These are phyloP conservation scores for Cheilosia pagana DNA, from an alignment of 2,888 invertebrate species.

Conservation along the genomic window DNA sequence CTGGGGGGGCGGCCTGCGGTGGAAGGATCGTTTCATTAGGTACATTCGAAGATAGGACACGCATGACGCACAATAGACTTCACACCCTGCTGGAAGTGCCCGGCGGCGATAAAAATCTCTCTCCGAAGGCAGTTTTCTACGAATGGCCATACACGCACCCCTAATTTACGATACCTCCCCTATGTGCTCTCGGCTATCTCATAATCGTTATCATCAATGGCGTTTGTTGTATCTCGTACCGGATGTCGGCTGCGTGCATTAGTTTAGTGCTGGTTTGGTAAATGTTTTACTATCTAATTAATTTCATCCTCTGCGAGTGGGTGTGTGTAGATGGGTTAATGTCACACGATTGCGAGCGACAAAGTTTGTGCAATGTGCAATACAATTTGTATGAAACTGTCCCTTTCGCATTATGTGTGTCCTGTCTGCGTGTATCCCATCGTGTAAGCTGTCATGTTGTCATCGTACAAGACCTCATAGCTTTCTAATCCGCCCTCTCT, in stretches of 20 bases:
- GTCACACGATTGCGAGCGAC: not conserved
- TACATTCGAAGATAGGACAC: conserved; percentile 45
- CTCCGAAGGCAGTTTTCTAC: conserved; percentile 27
- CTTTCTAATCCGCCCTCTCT: conserved; percentile 18
- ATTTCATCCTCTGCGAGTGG: not conserved
- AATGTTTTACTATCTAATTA: conserved; percentile 47
- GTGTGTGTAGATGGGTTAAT: not conserved
- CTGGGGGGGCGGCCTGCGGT: not conserved
- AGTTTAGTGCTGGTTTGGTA: not conserved
- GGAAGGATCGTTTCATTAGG: conserved; percentile 15
- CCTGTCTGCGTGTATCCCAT: not conserved
- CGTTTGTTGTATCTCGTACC: conserved; percentile 8
- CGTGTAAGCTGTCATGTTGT: conserved; percentile 19
- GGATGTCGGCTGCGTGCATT: not conserved
- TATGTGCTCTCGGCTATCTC: conserved; percentile 5
- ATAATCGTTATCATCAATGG: conserved; percentile 24
- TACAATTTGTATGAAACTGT: conserved; percentile 32
- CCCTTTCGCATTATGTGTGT: not conserved
- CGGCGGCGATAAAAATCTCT: conserved; percentile 40
- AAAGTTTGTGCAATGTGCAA: not conserved
- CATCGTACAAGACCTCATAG: conserved; percentile 8
- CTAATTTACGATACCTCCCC: conserved; percentile 30
- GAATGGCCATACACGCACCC: conserved; percentile 31
- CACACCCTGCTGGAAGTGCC: too few relatives aligned
- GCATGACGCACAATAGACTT: conserved; percentile 41